Evolutionary conservation across 1,140 invertebrate genomes (phyloP), one percentile per base, ranked within the genome.

Genomic region (Elysia chlorotica): DNA sequence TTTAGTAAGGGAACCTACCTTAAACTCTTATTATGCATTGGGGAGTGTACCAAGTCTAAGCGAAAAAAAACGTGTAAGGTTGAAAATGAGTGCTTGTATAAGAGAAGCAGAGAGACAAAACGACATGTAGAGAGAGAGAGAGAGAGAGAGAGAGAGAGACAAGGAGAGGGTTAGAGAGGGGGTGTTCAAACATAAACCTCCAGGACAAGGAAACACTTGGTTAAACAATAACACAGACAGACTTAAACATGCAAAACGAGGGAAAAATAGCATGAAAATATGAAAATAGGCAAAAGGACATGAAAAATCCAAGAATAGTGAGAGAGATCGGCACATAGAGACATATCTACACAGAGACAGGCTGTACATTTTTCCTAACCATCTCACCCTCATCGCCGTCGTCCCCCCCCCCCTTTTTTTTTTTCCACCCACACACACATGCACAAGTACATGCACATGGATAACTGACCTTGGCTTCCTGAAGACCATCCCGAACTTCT

Each of bases 401-500:
- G n/a, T 14, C 41, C 10, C 10, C 10, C 41, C 41, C n/a, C n/a
- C 10, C n/a, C 10, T 48, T n/a, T 14, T 14, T 14, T n/a, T 48
- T 48, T 48, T 14, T 48, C 10, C 10, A 48, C 10, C 10, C 25
- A 59, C 10, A 59, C 10, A 17, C 10, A 17, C 56, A 59, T 6
- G 6, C 10, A 59, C 10, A 59, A 19, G 28, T 6, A 59, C 62
- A 33, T 35, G 28, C 62, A 65, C 14, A 65, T 31, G 17, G 14
- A 65, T 36, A 65, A 23, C 25, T 31, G 78, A 90, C 90, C 95
- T 92, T 0, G 97, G 96, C 85, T 96, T 90, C 66, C 95, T 90
- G 84, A 95, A 99, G 82, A 98, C 95, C 37, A 96, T 91, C 38
- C 97, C 96, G 81, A 96, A 99, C 81, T 97, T 96, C 88, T 98